Evolutionary conservation across 2,888 invertebrate genomes (phyloP).

Genomic region (Horisme vitalbata): DNA sequence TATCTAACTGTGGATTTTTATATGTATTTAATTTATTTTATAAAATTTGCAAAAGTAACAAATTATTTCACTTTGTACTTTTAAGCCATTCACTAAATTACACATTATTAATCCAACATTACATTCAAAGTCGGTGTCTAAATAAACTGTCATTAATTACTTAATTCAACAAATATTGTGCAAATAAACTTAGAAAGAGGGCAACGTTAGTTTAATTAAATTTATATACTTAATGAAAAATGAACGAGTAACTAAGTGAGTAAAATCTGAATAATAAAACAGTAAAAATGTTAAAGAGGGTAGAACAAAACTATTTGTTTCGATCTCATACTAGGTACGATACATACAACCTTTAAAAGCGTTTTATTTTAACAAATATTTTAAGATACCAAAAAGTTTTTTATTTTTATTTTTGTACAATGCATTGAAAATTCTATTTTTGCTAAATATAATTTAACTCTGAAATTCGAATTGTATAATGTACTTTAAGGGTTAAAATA

Average conservation of each 20-base stretch:
- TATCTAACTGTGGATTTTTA: constrained; percentile 70
- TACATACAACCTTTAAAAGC: constrained; percentile 65
- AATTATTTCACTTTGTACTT: constrained; percentile 86
- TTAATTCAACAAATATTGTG: constrained; percentile 79
- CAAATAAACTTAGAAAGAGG: constrained; percentile 81
- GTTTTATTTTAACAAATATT: constrained; percentile 27
- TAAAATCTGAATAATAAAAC: constrained; percentile 79
- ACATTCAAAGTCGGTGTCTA: constrained; percentile 71
- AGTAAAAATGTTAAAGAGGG: constrained; percentile 29
- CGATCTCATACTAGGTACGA: constrained; percentile 29
- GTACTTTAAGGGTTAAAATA: constrained; percentile 46
- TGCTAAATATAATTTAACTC: constrained; percentile 36
- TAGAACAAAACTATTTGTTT: constrained; percentile 50
- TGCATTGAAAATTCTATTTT: constrained; percentile 40
- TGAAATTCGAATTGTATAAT: constrained; percentile 43
- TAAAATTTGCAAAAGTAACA: constrained; percentile 89
- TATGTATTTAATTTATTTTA: constrained; percentile 79
- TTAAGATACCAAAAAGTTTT: constrained; percentile 19
- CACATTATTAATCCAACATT: constrained; percentile 77
- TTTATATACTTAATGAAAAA: constrained; percentile 61
- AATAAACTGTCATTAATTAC: constrained; percentile 78
- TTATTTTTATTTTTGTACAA: constrained; percentile 28
- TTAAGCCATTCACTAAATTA: constrained; percentile 86
- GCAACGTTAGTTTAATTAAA: constrained; percentile 77
- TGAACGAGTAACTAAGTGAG: constrained; percentile 75